Evolutionary conservation across 30 jellyfish, hydroid and myxozoan genomes (phyloP), one percentile per base, ranked within the genome.

Genomic region (Rhopilema esculentum): DNA sequence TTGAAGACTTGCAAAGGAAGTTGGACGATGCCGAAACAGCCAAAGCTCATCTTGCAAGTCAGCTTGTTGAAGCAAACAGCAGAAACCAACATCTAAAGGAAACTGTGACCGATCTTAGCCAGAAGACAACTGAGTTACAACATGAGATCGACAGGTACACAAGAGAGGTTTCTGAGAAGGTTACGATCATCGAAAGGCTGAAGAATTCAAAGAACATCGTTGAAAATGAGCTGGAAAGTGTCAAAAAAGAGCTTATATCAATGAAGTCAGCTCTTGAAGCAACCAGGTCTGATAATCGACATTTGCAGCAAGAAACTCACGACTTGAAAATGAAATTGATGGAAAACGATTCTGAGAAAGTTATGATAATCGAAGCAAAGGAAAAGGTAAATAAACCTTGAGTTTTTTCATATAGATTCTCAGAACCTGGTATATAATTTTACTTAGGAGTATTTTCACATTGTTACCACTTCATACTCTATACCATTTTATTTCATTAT

Each of bases 281-380:
- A 57, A 82, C 92, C 8, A 50, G 92, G 57, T 66, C 92, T 17
- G 99, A 85, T 22, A 90, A 95, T 86, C 91, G 99, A 19, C 66
- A 83, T 33, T 72, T 88, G 86, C 93, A 80, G 29, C 99, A 95
- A 86, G 99, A 95, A 26, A 95, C 63, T 19, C 97, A 86, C 49
- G 90, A 86, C 48, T 74, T 95, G 95, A 87, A 77, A 22, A 82
- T 86, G 91, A 89, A 90, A 33, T 67, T 95, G 77, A 61, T 95
- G 98, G 97, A 89, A 51, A 69, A 81, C 61, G 99, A 95, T 67
- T 95, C 99, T 1, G 99, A 90, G 24, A 81, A 67, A 70, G 82
- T 77, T 0, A 63, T 81, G 91, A 66, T 90, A 49, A 67, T 71
- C 25, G 99, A 95, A 73, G 83, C 92, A 48, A 95, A 85, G 79